Evolutionary conservation across 1,140 invertebrate genomes (phyloP).

Genomic region (Wiebesia pumilae): DNA sequence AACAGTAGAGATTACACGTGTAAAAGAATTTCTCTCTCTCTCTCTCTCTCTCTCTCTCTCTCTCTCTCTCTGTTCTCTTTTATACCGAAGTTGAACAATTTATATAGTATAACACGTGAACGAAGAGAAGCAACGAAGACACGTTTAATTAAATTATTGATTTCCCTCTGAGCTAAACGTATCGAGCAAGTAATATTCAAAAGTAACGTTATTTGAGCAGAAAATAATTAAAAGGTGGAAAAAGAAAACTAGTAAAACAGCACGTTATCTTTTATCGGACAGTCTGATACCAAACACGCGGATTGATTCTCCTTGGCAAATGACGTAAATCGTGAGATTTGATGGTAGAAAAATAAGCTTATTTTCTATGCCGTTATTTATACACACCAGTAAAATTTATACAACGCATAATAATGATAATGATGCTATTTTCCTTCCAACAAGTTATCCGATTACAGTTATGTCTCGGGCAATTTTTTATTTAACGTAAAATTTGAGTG

Average conservation of each 20-base stretch:
- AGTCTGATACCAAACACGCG: too few species aligned
- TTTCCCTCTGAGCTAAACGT: neutral
- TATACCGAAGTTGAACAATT: neutral
- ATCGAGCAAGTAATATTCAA: neutral
- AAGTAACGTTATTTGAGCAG: too few species aligned
- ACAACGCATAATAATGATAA: neutral
- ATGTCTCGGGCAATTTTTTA: too few species aligned
- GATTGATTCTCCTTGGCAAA: neutral
- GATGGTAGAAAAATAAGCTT: neutral
- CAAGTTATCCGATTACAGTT: too few species aligned
- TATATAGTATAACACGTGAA: neutral
- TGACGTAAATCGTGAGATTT: neutral
- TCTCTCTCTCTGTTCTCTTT: too few species aligned
- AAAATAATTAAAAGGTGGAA: too few species aligned
- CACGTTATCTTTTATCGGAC: too few species aligned
- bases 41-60: too few species aligned
- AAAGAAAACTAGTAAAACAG: too few species aligned
- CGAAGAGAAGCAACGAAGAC: neutral
- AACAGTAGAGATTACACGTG: neutral
- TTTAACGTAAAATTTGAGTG: too few species aligned
- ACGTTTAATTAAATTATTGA: neutral
- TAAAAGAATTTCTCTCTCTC: neutral
- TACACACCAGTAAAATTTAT: neutral
- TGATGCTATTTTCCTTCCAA: too few species aligned
- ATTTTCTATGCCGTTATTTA: neutral